Percentiles rank a stretch among this genome's conserved stretches.
Conservation (phyloP, 2,888 invertebrate genomes). For the Chelonus formosanus region DNA sequence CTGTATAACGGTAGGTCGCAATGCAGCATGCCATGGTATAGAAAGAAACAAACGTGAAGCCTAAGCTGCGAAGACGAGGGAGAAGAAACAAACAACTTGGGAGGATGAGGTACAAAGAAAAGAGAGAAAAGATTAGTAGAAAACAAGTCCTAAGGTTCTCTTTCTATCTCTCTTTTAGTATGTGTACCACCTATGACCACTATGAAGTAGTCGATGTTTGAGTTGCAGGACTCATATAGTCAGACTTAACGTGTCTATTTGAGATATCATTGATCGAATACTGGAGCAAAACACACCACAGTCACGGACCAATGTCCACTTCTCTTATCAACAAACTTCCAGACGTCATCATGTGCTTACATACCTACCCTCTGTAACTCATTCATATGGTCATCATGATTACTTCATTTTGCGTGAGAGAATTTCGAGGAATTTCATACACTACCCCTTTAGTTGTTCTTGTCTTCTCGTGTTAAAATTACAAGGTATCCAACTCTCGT, state of each 20-base stretch:
- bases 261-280: constrained; percentile 58
- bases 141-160: background rate
- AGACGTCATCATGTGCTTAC: background rate
- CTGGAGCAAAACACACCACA: constrained; percentile 38
- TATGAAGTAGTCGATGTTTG: constrained; percentile 22
- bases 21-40: constrained; percentile 43
- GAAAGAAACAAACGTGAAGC: constrained; percentile 36
- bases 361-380: background rate
- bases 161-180: background rate
- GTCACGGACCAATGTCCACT: constrained; percentile 6
- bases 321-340: background rate
- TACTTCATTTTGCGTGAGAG: constrained; percentile 42
- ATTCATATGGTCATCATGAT: background rate
- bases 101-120: constrained; percentile 27
- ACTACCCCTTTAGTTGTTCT: background rate
- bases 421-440: constrained; percentile 34
- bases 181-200: constrained; percentile 19
- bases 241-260: constrained; percentile 57
- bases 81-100: constrained; percentile 22
- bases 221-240: constrained; percentile 19
- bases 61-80: constrained; percentile 23
- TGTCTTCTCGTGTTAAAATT: constrained; percentile 5
- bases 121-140: constrained; percentile 35
- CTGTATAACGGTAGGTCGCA: constrained; percentile 64
- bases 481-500: background rate